These are phyloP conservation scores for Gallinago solitaria DNA, from an alignment of 2,797 vertebrate genomes.

Conservation along the genomic window DNA sequence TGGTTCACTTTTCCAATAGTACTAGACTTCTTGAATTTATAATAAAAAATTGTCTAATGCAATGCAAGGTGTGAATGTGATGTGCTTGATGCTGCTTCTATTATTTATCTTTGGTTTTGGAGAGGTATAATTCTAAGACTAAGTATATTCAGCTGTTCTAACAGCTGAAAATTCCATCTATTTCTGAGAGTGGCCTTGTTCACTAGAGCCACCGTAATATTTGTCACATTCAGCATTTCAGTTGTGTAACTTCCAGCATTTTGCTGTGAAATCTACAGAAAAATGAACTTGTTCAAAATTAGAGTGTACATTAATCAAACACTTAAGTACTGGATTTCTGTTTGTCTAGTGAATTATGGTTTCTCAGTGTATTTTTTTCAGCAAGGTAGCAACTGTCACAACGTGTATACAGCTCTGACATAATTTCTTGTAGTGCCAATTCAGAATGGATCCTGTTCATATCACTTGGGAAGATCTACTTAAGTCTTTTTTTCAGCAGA, in stretches of 20 bases:
- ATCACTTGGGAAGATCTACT: not conserved
- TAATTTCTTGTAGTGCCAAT: not conserved
- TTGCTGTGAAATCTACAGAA: not conserved
- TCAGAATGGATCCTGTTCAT: not conserved
- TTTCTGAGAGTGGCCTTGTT: not conserved
- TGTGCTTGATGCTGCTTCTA: not conserved
- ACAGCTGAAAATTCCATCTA: not conserved
- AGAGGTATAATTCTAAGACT: not conserved
- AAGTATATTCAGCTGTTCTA: conserved; percentile 3
- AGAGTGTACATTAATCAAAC: conserved; percentile 28
- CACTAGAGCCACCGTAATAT: not conserved
- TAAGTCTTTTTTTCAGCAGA: not conserved
- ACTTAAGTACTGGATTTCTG: not conserved
- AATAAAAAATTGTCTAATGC: not conserved
- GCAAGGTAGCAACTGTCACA: not conserved
- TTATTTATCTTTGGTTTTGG: not conserved
- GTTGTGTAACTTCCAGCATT: not conserved
- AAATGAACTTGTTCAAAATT: conserved; percentile 12
- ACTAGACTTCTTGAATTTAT: not conserved
- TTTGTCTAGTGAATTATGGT: not conserved
- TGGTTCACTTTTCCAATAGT: not conserved
- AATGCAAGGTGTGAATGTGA: not conserved
- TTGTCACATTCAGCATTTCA: conserved; percentile 4
- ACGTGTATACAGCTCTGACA: not conserved
- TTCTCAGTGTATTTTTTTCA: not conserved